Percentiles rank a stretch among this genome's conserved stretches.
Conservation (phyloP, 2,113 vertebrate genomes). For the Phycodurus eques region DNA sequence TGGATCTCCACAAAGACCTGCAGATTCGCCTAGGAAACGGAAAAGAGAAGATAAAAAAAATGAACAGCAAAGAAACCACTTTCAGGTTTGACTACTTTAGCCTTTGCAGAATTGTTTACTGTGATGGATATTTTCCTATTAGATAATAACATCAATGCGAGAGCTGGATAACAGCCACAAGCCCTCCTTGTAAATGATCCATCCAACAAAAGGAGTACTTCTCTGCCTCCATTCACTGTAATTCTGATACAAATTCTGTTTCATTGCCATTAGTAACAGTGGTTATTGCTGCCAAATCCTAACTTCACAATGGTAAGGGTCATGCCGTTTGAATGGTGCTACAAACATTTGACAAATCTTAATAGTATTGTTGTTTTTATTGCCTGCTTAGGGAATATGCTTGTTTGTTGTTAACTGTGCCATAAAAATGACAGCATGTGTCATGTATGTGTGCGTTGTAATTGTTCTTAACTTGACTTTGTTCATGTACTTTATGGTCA, state of each 20-base stretch:
- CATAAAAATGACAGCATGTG: slow-evolving; percentile 44
- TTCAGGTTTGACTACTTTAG: not conserved
- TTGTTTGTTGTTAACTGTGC: slow-evolving; percentile 59
- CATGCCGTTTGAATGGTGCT: slow-evolving; percentile 27
- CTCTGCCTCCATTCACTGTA: not conserved
- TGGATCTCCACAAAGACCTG: slow-evolving; percentile 86
- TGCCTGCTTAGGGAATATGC: slow-evolving; percentile 38
- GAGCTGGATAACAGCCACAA: slow-evolving; percentile 3
- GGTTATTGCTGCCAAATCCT: not conserved
- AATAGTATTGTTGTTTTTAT: slow-evolving; percentile 39
- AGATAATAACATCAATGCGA: slow-evolving; percentile 2
- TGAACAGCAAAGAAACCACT: not conserved
- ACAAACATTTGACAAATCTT: slow-evolving; percentile 31
- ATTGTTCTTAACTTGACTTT: not conserved
- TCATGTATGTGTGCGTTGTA: not conserved
- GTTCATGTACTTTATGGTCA: not conserved
- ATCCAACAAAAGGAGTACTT: not conserved
- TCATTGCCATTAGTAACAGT: slow-evolving; percentile 1
- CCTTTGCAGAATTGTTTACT: not conserved
- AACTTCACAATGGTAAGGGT: slow-evolving; percentile 19
- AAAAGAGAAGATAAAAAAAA: not conserved
- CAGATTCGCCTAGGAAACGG: slow-evolving; percentile 75
- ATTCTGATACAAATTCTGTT: not conserved
- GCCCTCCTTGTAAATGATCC: not conserved
- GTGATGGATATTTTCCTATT: slow-evolving; percentile 12